Percentiles rank a stretch among this genome's conserved stretches.
Conservation (phyloP, 1,140 invertebrate species). For the Dryas iulia region DNA sequence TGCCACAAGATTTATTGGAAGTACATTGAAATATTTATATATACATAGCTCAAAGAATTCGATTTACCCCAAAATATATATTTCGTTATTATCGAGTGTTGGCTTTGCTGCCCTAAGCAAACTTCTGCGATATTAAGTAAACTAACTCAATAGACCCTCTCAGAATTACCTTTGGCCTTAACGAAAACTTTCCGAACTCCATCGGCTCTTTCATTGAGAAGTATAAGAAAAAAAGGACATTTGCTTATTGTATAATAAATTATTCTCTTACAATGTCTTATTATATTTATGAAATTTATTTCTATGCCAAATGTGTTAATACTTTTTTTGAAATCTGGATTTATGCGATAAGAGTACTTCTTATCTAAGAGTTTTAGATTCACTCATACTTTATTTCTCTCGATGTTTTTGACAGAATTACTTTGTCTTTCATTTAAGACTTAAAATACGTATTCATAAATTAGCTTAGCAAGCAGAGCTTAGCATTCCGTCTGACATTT, state of each 20-base stretch:
- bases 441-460: no score
- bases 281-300: background rate
- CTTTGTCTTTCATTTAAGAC: no score
- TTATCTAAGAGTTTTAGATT: no score
- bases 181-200: conserved; percentile 16
- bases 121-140: conserved; percentile 63
- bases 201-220: conserved; percentile 22
- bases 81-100: conserved; percentile 63
- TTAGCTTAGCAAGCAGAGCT: no score
- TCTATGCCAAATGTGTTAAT: background rate
- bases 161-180: conserved; percentile 54
- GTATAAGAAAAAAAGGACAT: conserved; percentile 16
- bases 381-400: no score
- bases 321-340: background rate
- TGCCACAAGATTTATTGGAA: background rate
- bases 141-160: conserved; percentile 51
- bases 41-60: conserved; percentile 31
- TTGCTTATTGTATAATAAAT: conserved; percentile 8
- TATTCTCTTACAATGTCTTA: background rate
- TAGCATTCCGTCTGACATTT: no score
- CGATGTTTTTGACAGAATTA: no score
- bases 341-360: no score
- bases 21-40: background rate
- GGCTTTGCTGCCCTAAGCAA: conserved; percentile 53
- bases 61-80: conserved; percentile 59